A percentile compares a stretch with the other conserved stretches of the same genome.
These are phyloP conservation scores for Solea senegalensis DNA, from an alignment of 2,113 vertebrate genomes.

Conservation along the genomic window DNA sequence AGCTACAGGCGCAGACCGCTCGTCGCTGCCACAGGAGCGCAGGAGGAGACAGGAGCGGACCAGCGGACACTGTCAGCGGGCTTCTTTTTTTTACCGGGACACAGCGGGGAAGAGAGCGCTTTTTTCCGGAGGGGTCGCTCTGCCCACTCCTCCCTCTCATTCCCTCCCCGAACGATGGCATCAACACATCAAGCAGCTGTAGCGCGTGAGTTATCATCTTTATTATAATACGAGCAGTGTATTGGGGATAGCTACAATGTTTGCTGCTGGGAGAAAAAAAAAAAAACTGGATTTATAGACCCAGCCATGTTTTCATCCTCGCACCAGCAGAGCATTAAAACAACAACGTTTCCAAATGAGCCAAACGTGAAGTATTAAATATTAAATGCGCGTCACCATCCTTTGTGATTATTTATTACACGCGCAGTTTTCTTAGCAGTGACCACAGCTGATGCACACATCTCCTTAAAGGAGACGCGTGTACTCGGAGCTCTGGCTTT, in stretches of 20 bases:
- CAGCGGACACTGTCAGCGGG: constrained; percentile 30
- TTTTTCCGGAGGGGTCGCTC: constrained; percentile 15
- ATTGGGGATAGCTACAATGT: constrained; percentile 17
- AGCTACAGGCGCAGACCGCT: constrained; percentile 57
- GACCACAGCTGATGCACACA: constrained; percentile 47
- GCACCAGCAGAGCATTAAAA: constrained; percentile 23
- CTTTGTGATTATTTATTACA: constrained; percentile 26
- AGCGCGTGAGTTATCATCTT: constrained; percentile 73
- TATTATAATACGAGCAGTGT: constrained; percentile 4
- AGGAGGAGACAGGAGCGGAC: constrained; percentile 19
- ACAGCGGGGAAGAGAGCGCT: constrained; percentile 37
- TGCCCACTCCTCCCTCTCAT: constrained; percentile 28
- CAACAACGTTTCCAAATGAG: constrained; percentile 12
- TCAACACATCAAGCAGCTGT: constrained; percentile 63
- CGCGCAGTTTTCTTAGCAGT: constrained; percentile 23
- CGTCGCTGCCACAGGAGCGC: constrained; percentile 42
- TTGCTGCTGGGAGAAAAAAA: background rate
- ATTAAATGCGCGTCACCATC: background rate
- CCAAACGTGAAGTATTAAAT: background rate
- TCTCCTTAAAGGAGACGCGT: constrained; percentile 62
- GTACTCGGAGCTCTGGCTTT: constrained; percentile 22
- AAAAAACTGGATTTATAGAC: constrained; percentile 17
- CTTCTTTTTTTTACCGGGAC: constrained; percentile 34
- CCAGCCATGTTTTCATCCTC: constrained; percentile 65
- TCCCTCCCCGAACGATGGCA: constrained; percentile 65